Evolutionary conservation across 2,113 vertebrate genomes (phyloP), one percentile per base, ranked within the genome.

Genomic region (Gobiocypris rarus): DNA sequence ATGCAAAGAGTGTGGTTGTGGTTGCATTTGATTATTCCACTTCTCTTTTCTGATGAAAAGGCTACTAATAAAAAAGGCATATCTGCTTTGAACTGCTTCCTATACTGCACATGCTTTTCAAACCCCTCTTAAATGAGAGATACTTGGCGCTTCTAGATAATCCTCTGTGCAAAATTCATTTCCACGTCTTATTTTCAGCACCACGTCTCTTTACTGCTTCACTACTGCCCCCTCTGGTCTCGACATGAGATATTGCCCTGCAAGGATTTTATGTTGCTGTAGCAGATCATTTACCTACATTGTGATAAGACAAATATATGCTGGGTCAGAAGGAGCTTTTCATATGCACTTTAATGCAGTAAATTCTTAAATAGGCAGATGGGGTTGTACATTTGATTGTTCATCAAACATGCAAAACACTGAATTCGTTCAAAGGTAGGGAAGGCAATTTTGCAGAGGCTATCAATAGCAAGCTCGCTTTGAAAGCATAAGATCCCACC

Each of bases 211-310:
- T 45, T 28, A 19, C 59, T 15, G 70, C 15, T 59, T 71, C 24
- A 38, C 28, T 9, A 45, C 80, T 90, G 88, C 89, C 84, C 43
- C 43, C 86, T 75, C 87, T 83, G n/a, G 48, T 69, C 6, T 41
- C 17, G 3, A 5, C 2, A 52, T 28, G 58, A 58, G 28, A 5
- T 28, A n/a, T 24, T 83, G n/a, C 11, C 43, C 8, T 52, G 11
- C 5, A 7, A 45, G 43, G 19, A 15, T 80, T 67, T 59, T 19
- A 56, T 4, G 22, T 9, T 14, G 22, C 17, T 9, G 5, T 81
- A 2, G 11, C n/a, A 63, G 4, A 63, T 79, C 31, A 0, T 9
- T 45, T 79, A 74, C 13, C 38, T 45, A 28, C 24, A 22, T 28
- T 48, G 24, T 13, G 43, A 9, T 9, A 67, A 54, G 17, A 81